Evolutionary conservation across 1,140 invertebrate species (phyloP).

Genomic region (Plutomurus gul): DNA sequence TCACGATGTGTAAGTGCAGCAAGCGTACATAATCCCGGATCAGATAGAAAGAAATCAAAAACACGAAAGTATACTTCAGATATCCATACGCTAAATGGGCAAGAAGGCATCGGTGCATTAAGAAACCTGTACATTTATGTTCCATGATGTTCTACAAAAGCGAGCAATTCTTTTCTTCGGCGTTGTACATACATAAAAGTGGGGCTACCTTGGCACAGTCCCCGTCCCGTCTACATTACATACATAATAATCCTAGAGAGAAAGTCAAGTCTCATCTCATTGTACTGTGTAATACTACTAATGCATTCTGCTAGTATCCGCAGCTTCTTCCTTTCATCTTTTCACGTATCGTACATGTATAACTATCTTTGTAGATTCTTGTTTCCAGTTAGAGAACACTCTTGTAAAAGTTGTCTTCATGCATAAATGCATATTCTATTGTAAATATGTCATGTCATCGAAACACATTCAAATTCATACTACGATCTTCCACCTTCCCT

Average conservation of each 20-base stretch:
- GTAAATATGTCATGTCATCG: conserved; percentile 26
- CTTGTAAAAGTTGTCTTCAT: conserved; percentile 2
- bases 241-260: background rate
- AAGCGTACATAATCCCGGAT: background rate
- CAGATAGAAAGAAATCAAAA: background rate
- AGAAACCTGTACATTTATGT: background rate
- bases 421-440: conserved; percentile 12
- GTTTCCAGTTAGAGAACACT: background rate
- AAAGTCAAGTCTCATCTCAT: background rate
- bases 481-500: background rate
- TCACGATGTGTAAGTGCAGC: background rate
- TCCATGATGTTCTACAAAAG: background rate
- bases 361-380: background rate
- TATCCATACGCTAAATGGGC: too few relatives aligned
- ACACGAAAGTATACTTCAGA: background rate
- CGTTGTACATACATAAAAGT: too few relatives aligned
- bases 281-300: background rate
- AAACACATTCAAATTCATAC: background rate
- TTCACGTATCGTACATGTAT: background rate
- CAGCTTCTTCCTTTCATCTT: background rate
- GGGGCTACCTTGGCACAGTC: too few relatives aligned
- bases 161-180: too few relatives aligned
- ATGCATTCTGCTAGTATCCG: background rate
- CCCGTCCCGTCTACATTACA: background rate
- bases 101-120: background rate